Evolutionary conservation across 2,113 vertebrate species (phyloP).

Genomic region (Eira barbara): DNA sequence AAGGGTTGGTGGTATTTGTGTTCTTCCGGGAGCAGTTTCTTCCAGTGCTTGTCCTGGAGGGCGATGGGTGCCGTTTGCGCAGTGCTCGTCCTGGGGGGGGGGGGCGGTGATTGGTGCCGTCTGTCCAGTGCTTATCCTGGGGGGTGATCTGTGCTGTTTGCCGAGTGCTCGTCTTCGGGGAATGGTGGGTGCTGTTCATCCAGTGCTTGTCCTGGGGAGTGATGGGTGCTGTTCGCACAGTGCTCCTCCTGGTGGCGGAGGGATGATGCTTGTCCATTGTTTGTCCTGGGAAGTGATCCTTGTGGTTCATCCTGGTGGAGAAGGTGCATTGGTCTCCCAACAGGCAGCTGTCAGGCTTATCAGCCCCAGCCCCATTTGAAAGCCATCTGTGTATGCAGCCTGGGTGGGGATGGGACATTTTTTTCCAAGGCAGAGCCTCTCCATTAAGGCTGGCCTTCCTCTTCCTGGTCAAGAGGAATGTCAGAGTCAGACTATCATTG

Average conservation of each 20-base stretch:
- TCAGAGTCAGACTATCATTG: neutral
- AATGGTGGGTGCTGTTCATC: no score
- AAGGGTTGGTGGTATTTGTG: rapidly evolving
- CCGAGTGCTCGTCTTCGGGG: rapidly evolving
- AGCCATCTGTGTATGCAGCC: neutral
- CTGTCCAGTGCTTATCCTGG: neutral
- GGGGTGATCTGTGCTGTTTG: neutral
- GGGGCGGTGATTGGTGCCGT: neutral
- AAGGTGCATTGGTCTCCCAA: neutral
- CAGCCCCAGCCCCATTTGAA: neutral
- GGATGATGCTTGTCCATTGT: rapidly evolving
- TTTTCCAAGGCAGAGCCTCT: neutral
- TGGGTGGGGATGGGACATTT: neutral
- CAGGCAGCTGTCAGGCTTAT: neutral
- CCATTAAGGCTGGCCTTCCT: neutral
- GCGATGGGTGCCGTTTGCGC: rapidly evolving
- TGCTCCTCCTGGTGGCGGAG: rapidly evolving
- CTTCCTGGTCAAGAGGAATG: neutral
- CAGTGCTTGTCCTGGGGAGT: neutral
- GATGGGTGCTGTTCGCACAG: no score
- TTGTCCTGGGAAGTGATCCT: neutral
- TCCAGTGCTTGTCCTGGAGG: neutral
- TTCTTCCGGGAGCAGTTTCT: neutral
- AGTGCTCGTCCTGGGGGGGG: rapidly evolving
- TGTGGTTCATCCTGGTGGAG: neutral